Evolutionary conservation across 1,140 invertebrate species (phyloP), one percentile per base, ranked within the genome.

Genomic region (Colletes latitarsis): DNA sequence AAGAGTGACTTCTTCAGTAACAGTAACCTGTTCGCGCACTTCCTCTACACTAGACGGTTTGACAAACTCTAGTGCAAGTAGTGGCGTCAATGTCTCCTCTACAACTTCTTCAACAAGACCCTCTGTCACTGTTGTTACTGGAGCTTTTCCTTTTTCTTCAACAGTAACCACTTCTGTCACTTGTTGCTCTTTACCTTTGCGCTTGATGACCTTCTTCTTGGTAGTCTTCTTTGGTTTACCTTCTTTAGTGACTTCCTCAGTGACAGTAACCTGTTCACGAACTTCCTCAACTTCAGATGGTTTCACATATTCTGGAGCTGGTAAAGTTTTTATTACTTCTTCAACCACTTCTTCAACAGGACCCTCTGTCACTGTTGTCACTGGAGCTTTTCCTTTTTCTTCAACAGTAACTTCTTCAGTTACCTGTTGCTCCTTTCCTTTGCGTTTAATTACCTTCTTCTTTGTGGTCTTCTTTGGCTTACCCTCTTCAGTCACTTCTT

Each of bases 111-210:
- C 43, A 6, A 86, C 21, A 21, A 43, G 52, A 70, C 52, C 12
- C 57, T 86, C 49, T 0, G 55, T 58, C 0, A 69, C 55, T 0
- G 75, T 68, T 1, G 75, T 69, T 14, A 60, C 66, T 15, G 91
- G 83, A 72, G 87, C 68, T 79, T 88, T 84, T 6, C 83, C 88
- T 64, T 87, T 81, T 77, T 91, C 88, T 39, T 90, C 87, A 55
- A 94, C 85, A 49, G 93, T 93, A 14, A 92, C 90, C 60, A 93
- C 92, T 89, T 94, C 92, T 6, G 92, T 94, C 0, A 92, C 89
- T 85, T 94, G 91, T 85, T 87, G 89, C 41, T 86, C 85, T 1
- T 83, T 74, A n/a, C 87, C 90, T 21, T 87, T 92, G 49, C 88
- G 87, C 72, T 88, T 92, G 0, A 85, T 88, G 6, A 86, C 82